Base-by-base conservation (phyloP, 1,140 invertebrate genomes). In the Eueides isabella region DNA sequence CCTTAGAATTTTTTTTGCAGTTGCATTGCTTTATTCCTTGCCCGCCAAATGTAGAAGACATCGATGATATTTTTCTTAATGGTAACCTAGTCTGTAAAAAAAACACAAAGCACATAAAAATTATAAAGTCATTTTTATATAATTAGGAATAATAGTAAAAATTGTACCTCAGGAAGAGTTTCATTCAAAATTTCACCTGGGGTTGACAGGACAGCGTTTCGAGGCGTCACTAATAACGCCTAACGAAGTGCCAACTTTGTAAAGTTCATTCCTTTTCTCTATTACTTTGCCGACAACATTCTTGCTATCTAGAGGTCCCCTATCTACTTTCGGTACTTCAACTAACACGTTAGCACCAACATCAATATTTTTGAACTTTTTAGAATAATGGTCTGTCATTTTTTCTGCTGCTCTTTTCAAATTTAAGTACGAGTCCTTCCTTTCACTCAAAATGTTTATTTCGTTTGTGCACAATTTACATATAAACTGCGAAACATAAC, bases 41-140 rank as follows among this genome's bases (percentile, higher is more conserved):
- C 38, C 75, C 78, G 26, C 75, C 70, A 67, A 77, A 77, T 70
- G 72, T n/a, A 14, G 71, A 31, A 31, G 3, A 31, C 7, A 5
- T 31, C 3, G 31, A 3, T 31, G 31, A 3, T 31, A 31, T 31
- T 3, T 3, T 31, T 31, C 31, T 31, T 7, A 31, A 31, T 31
- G 31, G 31, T 7, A 31, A 31, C 7, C 3, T 31, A 5, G 7
- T 31, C 31, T 31, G 31, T 31, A 31, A 31, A 5, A 5, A 31
- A 31, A 7, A 31, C 3, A 31, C n/a, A n/a, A n/a, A n/a, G n/a
- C n/a, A n/a, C n/a, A n/a, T n/a, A n/a, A n/a, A n/a, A n/a, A n/a
- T n/a, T n/a, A n/a, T n/a, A n/a, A n/a, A n/a, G n/a, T n/a, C n/a
- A n/a, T n/a, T n/a, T n/a, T n/a, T n/a, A n/a, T n/a, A n/a, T n/a